Evolutionary conservation across 2,113 vertebrate genomes (phyloP), one percentile per base, ranked within the genome.

Genomic region (Orientallactaga bullata): DNA sequence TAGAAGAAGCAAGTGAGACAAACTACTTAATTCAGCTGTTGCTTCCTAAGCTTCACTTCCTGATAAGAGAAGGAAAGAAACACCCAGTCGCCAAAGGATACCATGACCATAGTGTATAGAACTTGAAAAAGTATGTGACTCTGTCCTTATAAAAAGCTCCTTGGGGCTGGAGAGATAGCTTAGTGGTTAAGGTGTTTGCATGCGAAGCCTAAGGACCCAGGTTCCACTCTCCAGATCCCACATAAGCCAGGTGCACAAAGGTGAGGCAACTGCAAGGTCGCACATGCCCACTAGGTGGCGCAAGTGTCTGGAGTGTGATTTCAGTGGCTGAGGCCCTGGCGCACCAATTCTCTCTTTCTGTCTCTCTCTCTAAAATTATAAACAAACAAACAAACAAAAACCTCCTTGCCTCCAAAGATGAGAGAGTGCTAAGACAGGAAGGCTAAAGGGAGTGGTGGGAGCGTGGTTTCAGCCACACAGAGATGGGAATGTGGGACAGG

Each of bases 31-130:
- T 81, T 37, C 81, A 94, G 87, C 60, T 69, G 73, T 69, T 74
- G 72, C 39, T 68, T 96, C 69, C 63, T 80, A 69, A 87, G 74
- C 37, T 95, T 65, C 39, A 55, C 71, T 91, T 94, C 79, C 89
- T 68, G 37, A 71, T 58, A 66, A 18, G 55, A 69, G 77, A 16
- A 32, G 24, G 32, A 30, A 55, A 77, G 47, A 51, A 90, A 85
- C 4, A n/a, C 6, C 71, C 93, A 30, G 73, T 35, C 39, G 51
- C 68, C 87, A 37, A 87, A 85, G 60, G 20, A 61, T 28, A 35
- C 0, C 9, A 69, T 30, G 73, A 85, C 39, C 55, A 47, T 23
- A 10, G 4, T 74, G 23, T 9, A 21, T 47, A 69, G 77, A 78
- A 87, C 26, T 83, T 16, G 68, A 77, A 87, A 77, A 18, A 47